Evolutionary conservation across 2,113 vertebrate genomes (phyloP).

Genomic region (Anarhynchus alexandrinus): DNA sequence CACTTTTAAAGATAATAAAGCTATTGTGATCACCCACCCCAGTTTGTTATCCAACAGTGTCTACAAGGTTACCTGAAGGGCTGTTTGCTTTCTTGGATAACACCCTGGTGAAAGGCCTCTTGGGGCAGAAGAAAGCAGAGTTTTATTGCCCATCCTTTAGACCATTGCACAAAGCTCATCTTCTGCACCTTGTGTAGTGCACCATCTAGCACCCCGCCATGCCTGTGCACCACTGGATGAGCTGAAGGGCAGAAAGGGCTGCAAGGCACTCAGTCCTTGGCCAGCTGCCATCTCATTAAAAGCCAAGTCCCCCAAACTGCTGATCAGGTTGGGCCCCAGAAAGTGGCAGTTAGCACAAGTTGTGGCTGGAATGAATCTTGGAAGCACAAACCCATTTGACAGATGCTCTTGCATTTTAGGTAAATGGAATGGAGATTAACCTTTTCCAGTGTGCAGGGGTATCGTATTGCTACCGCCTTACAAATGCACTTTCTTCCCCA

Average conservation of each 20-base stretch:
- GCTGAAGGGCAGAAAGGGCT: not conserved
- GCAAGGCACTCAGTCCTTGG: not conserved
- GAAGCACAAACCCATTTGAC: not conserved
- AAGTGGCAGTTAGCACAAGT: not conserved
- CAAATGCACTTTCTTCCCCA: not conserved
- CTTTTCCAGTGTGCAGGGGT: not conserved
- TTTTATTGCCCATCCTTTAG: not conserved
- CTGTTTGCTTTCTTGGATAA: not conserved
- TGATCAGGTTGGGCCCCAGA: not conserved
- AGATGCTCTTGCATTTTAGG: not conserved
- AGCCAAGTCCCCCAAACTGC: not conserved
- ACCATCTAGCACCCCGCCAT: rapidly evolving
- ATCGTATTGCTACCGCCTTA: not conserved
- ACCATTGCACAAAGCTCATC: not conserved
- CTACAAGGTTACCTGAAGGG: not conserved
- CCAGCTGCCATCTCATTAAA: not conserved
- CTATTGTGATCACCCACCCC: not conserved
- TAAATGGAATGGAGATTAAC: not conserved
- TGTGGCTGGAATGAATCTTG: not conserved
- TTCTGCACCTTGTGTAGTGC: too few relatives aligned
- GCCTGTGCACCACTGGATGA: rapidly evolving
- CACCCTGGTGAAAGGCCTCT: not conserved
- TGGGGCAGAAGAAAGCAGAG: not conserved
- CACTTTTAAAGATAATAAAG: not conserved
- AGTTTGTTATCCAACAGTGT: not conserved